Evolutionary conservation across 2,797 vertebrate genomes (phyloP), one percentile per base, ranked within the genome.

Genomic region (Todus mexicanus): DNA sequence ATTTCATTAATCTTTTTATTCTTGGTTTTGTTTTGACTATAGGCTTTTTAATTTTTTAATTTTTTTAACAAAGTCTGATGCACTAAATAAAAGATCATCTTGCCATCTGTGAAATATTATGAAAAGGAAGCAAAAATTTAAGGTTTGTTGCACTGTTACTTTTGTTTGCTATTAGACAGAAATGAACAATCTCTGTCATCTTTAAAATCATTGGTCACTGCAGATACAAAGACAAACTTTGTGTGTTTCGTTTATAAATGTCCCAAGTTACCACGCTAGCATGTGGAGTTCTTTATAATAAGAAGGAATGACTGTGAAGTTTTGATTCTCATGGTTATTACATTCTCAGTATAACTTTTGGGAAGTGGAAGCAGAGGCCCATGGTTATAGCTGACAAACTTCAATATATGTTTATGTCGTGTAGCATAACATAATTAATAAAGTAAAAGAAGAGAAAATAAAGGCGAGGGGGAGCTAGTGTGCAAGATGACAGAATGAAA

Each of bases 241-340:
- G 1, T 42, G 4, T 50, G 10, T 81, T 83, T 75, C 40, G 59
- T 63, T 84, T 72, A 63, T 60, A 22, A 66, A 68, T 64, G 38
- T 84, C 8, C 0, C 59, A 81, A 72, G 38, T 72, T 83, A 70
- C 59, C 59, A 21, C 9, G 29, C 15, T 85, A 91, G 81, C 27
- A 48, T 47, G 71, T 2, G 5, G 57, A 72, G 9, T 56, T 89
- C 17, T 78, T 91, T 88, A 56, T 35, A 38, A 56, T 35, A 38
- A 38, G 42, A 80, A 75, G 20, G n/a, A 94, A 59, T 25, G 6
- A 66, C 31, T 63, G 38, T 38, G 63, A 59, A 69, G 12, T 42
- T 92, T 85, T 92, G 82, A 91, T 77, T 87, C 65, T 35, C 69
- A 63, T 70, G 47, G 37, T 81, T 91, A 59, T 89, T 87, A 38